Base-by-base conservation (phyloP, 2,888 invertebrate species). In the Trichogramma evanescens region DNA sequence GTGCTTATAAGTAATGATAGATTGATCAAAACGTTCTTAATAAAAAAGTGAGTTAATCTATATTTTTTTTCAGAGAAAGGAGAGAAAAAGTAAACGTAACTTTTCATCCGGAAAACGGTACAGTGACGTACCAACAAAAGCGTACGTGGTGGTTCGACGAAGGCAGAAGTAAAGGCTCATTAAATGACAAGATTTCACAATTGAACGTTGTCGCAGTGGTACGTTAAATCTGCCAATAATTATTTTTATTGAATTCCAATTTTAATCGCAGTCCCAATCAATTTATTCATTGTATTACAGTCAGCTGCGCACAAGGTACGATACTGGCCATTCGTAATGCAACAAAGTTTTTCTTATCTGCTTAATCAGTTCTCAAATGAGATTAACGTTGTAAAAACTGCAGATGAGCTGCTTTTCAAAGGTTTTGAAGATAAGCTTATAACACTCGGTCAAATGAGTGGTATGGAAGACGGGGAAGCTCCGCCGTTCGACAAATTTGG, bases 171-270 rank as follows among this genome's bases (percentile, higher is more conserved):
- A 83, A 82, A 54, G 90, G 90, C 0, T 82, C 81, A n/a, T 79
- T 92, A 9, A 77, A 81, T 9, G 92, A 92, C 71, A 79, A 81
- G 49, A 81, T 93, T 61, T 86, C 86, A 0, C 88, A 88, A 0
- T 75, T 93, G 1, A 93, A 94, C 76, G 84, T 88, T 3, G 85
- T 92, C 6, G 86, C 89, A 56, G 81, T 89, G 80, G 94, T 94
- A 74, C 84, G 89, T 76, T 44, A 7, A 44, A 9, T 39, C 9
- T 50, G 26, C 8, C 26, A 13, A 46, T 9, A 4, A 10, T 42
- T 58, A n/a, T 50, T 38, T 41, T 44, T 49, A 42, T 10, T 42
- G 8, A 10, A 13, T 54, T 26, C 45, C 51, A 13, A 43, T 41
- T 13, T 52, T n/a, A 5, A 44, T 7, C n/a, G n/a, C 5, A 42